Evolutionary conservation across 2,888 invertebrate species (phyloP), one percentile per base, ranked within the genome.

Genomic region (Melikaiella ostensackeni): DNA sequence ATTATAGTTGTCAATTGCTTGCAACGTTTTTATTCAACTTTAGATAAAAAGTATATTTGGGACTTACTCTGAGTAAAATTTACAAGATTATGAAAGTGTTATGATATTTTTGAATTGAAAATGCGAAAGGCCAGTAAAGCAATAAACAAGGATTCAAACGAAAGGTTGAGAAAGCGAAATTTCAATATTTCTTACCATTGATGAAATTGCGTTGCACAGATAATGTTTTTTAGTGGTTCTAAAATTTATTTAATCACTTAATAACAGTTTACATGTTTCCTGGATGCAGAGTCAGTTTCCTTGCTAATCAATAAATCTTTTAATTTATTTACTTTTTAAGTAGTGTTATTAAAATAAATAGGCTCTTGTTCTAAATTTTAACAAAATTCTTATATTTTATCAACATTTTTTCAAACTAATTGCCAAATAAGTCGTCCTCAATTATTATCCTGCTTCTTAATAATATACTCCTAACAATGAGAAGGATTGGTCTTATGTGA

Each of bases 151-250:
- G 11, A 24, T 27, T 46, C 33, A 50, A 70, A 50, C n/a, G 9
- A 50, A 33, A 70, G 70, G 30, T 70, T 30, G 30, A 50, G 30
- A 27, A 70, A 70, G 70, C 50, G 50, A 30, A 70, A 50, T 70
- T 50, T 19, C 27, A n/a, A 3, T 9, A 8, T 30, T 70, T 27
- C 46, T 19, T 16, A 19, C 42, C 30, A 42, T 19, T 19, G 11
- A 27, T 57, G 21, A 57, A 27, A 57, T 24, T 24, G 13, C 57
- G 9, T 16, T 42, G 2, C 27, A 4, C 7, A 4, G 9, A 66
- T 42, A 66, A 46, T 50, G 6, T 50, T 33, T 9, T 50, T 70
- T 50, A 50, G 19, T 70, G 70, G 66, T 46, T 66, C 7, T 70
- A 70, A 70, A 50, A 16, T 50, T 33, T 50, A 57, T 57, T 57